A percentile compares a stretch with the other conserved stretches of the same genome.
Evolutionary conservation across 2,797 vertebrate species (phyloP).

Genomic region (Microcaecilia unicolor): DNA sequence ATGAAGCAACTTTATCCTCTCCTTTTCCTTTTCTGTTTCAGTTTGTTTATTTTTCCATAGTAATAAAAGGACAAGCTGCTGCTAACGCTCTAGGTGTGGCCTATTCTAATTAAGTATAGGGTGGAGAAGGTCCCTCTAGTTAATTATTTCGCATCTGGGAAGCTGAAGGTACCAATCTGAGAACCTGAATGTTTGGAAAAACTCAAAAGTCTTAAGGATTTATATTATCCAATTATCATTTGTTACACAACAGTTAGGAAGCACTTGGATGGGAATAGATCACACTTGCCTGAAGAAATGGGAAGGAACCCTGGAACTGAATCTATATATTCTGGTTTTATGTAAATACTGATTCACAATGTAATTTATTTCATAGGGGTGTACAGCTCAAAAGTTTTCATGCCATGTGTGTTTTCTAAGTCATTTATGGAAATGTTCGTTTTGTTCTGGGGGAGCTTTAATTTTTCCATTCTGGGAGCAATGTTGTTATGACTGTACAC

Average conservation of each 20-base stretch:
- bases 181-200: not conserved
- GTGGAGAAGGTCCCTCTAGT: not conserved
- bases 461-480: too few species aligned
- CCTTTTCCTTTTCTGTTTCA: not conserved
- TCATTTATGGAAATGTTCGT: too few species aligned
- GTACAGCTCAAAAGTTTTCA: too few species aligned
- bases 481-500: too few species aligned
- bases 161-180: not conserved
- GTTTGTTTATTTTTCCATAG: not conserved
- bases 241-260: not conserved
- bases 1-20: not conserved
- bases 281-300: not conserved
- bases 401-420: too few species aligned
- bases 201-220: not conserved
- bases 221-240: not conserved
- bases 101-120: not conserved
- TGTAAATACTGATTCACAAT: not conserved
- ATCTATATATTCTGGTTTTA: not conserved
- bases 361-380: too few species aligned
- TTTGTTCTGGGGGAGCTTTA: too few species aligned
- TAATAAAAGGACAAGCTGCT: not conserved
- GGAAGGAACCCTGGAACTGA: not conserved
- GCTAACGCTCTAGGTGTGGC: not conserved
- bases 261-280: not conserved
- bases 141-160: not conserved